These are phyloP conservation scores for Thecophora atra DNA, from an alignment of 2,888 invertebrate genomes.

Conservation along the genomic window DNA sequence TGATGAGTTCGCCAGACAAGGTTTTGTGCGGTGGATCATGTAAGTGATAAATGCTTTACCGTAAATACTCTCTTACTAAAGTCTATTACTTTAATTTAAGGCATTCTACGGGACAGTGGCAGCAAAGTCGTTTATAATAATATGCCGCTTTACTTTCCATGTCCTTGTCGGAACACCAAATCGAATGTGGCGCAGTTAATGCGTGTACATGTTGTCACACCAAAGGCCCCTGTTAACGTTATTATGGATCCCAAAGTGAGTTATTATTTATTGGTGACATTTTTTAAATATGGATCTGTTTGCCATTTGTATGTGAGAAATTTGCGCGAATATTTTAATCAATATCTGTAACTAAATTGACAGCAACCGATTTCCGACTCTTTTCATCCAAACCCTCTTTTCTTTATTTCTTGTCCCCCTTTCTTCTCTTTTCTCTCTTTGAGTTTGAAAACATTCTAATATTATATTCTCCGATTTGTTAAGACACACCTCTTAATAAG, in stretches of 20 bases:
- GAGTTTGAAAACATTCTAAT: too few relatives aligned
- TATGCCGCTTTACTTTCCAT: constrained; percentile 89
- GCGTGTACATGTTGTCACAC: constrained; percentile 85
- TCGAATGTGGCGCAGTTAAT: constrained; percentile 80
- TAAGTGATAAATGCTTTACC: constrained; percentile 37
- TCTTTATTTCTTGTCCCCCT: too few relatives aligned
- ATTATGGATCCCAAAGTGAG: constrained; percentile 80
- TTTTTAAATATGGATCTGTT: too few relatives aligned
- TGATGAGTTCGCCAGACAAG: constrained; percentile 87
- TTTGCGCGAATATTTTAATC: too few relatives aligned
- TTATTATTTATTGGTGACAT: too few relatives aligned
- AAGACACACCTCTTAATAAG: too few relatives aligned
- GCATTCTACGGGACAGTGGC: constrained; percentile 82
- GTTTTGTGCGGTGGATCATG: constrained; percentile 79
- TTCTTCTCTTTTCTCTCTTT: too few relatives aligned
- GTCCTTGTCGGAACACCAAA: constrained; percentile 78
- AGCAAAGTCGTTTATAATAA: constrained; percentile 85
- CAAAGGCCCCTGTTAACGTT: constrained; percentile 91
- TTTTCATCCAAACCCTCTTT: too few relatives aligned
- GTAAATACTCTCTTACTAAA: background rate
- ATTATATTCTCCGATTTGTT: too few relatives aligned
- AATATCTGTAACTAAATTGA: too few relatives aligned
- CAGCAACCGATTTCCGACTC: too few relatives aligned
- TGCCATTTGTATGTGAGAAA: too few relatives aligned
- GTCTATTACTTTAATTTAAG: constrained; percentile 49